Evolutionary conservation across 1,140 invertebrate species (phyloP).

Genomic region (Drosophila leontia): DNA sequence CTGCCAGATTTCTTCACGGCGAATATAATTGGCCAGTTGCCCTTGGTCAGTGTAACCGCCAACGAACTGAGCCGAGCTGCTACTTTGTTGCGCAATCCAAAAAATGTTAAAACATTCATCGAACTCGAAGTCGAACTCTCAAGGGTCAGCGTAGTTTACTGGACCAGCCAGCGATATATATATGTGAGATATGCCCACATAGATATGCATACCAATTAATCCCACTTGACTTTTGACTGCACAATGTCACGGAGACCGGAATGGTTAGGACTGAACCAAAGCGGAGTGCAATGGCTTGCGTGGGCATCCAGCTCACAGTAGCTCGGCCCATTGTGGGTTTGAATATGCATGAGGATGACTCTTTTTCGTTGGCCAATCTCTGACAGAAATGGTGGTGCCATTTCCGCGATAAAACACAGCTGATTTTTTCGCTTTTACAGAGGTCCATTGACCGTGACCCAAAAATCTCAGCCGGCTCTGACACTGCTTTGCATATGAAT

Average conservation of each 20-base stretch:
- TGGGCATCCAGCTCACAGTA: constrained; percentile 21
- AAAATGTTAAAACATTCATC: constrained; percentile 68
- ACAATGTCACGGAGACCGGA: constrained; percentile 43
- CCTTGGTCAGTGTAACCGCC: constrained; percentile 55
- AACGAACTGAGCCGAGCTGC: constrained; percentile 11
- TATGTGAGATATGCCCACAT: constrained; percentile 11
- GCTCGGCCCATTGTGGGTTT: constrained; percentile 18
- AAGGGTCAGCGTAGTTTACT: constrained; percentile 57
- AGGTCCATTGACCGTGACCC: constrained; percentile 80
- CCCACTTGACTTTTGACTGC: constrained; percentile 54
- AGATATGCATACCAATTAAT: constrained; percentile 53
- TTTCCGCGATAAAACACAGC: constrained; percentile 46
- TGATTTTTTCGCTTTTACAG: constrained; percentile 42
- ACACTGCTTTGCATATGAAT: constrained; percentile 70
- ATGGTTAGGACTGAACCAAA: constrained; percentile 8
- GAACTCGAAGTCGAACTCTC: constrained; percentile 61
- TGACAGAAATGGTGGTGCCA: constrained; percentile 46
- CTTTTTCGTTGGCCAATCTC: constrained; percentile 37
- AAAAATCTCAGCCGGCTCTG: constrained; percentile 52
- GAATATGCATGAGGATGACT: constrained; percentile 36
- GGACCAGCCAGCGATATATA: constrained; percentile 23
- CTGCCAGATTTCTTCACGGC: constrained; percentile 44
- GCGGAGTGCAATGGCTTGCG: constrained; percentile 48
- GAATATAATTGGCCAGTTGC: constrained; percentile 67
- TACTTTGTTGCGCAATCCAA: constrained; percentile 29